A percentile compares a stretch with the other conserved stretches of the same genome.
Evolutionary conservation across 1,140 invertebrate genomes (phyloP).

Genomic region (Oncopodura yosiiana): DNA sequence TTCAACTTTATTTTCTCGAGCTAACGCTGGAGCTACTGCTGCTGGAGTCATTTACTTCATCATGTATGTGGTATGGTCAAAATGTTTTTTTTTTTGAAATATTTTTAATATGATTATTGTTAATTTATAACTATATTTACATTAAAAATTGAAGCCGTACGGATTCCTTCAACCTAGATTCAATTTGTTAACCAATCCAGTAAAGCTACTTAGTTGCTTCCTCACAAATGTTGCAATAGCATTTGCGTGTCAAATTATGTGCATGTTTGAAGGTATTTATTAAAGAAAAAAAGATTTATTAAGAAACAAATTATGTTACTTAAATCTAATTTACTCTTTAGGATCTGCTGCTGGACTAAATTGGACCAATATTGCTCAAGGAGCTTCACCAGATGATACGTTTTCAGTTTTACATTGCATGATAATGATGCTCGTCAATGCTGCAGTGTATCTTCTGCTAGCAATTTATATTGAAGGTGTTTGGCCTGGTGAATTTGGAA

Average conservation of each 20-base stretch:
- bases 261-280: constrained; percentile 57
- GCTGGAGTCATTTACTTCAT: constrained; percentile 61
- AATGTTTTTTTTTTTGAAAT: no score
- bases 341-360: neutral
- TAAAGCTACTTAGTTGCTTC: constrained; percentile 52
- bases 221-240: constrained; percentile 66
- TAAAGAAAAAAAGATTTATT: no score
- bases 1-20: constrained; percentile 44
- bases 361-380: constrained; percentile 19
- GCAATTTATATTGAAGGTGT: constrained; percentile 50
- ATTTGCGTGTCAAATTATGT: constrained; percentile 57
- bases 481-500: constrained; percentile 42
- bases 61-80: no score
- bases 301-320: no score
- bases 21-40: constrained; percentile 59
- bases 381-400: constrained; percentile 59
- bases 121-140: no score
- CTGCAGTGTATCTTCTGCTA: constrained; percentile 53
- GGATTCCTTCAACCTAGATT: constrained; percentile 56
- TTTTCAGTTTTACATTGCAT: constrained; percentile 57
- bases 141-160: no score
- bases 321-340: constrained; percentile 41
- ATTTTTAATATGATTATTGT: no score
- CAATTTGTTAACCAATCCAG: constrained; percentile 41
- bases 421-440: constrained; percentile 55